Evolutionary conservation across 1,140 invertebrate genomes (phyloP), one percentile per base, ranked within the genome.

Genomic region (Dinothrombium tinctorium): DNA sequence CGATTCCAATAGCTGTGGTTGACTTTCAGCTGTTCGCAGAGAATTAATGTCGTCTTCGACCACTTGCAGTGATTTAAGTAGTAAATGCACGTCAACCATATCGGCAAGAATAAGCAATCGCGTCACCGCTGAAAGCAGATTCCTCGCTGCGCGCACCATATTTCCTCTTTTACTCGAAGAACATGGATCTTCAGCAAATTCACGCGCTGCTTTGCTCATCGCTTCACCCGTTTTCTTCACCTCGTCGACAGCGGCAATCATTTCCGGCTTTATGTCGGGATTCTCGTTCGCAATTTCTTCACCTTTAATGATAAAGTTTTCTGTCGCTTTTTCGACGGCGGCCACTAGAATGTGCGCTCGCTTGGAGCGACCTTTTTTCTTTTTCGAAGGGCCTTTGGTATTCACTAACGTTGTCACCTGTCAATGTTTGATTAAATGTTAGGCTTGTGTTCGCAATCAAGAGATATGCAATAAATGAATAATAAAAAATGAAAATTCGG

Each of bases 201-300:
- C 87, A 46, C 70, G 42, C 1, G 89, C 86, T 4, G 84, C 77
- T 49, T 76, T 67, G 45, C 78, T 77, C 87, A 95, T 95, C 0
- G 75, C 72, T 48, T 81, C 80, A 19, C 83, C 82, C 46, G 81
- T 83, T 63, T 86, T 84, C 44, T 73, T 65, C 1, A 90, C 83
- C 64, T 90, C 82, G 53, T 87, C 82, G 5, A 96, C 84, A 39
- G 87, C 82, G 4, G 72, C 67, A n/a, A 92, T 59, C 84, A 96
- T 92, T 66, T 95, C 87, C 50, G 78, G 74, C 23, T 82, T 82
- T 38, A 94, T 90, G 54, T 94, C 87, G 0, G 86, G 84, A 61
- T 94, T 94, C 62, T 95, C 87, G 59, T 82, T 78, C 0, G 87
- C 86, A 52, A 96, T 95, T 58, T 81, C 79, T 65, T 92, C 82